Percentiles rank a stretch among this genome's conserved stretches.
These are phyloP conservation scores for Chymomyza amoena DNA, from an alignment of 2,888 invertebrate species.

Conservation along the genomic window DNA sequence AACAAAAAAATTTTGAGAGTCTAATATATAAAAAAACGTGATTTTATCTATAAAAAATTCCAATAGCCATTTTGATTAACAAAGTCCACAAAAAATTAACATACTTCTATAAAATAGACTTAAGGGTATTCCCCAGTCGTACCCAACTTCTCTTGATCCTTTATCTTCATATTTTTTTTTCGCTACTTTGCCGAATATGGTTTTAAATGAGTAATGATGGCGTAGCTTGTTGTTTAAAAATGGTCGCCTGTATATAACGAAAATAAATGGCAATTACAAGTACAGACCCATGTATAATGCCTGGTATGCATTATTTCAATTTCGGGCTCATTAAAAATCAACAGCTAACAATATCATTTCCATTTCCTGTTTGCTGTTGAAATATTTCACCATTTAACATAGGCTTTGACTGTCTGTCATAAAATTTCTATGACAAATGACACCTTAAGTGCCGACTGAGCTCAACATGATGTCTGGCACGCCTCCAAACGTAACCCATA, in stretches of 20 bases:
- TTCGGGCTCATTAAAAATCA: slow-evolving; percentile 19
- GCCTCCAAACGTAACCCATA: background rate
- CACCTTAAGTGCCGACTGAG: slow-evolving; percentile 51
- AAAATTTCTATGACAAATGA: slow-evolving; percentile 57
- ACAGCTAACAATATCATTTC: background rate
- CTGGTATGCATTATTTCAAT: slow-evolving; percentile 39
- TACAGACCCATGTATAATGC: slow-evolving; percentile 24
- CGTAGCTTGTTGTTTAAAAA: slow-evolving; percentile 25
- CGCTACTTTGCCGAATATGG: background rate
- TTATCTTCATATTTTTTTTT: background rate
- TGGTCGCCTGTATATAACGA: slow-evolving; percentile 54
- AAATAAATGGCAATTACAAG: slow-evolving; percentile 71
- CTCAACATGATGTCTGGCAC: background rate
- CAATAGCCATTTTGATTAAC: no score
- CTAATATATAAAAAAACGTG: no score
- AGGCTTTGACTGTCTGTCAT: slow-evolving; percentile 19
- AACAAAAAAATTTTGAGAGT: no score
- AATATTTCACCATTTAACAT: background rate
- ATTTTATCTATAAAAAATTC: no score
- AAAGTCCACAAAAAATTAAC: no score
- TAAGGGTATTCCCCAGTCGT: no score
- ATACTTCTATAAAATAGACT: no score
- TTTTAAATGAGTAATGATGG: background rate
- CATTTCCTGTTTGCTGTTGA: background rate
- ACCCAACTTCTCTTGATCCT: background rate